Base-by-base conservation (phyloP, 2,797 vertebrate genomes). In the Myotis findleyi region DNA sequence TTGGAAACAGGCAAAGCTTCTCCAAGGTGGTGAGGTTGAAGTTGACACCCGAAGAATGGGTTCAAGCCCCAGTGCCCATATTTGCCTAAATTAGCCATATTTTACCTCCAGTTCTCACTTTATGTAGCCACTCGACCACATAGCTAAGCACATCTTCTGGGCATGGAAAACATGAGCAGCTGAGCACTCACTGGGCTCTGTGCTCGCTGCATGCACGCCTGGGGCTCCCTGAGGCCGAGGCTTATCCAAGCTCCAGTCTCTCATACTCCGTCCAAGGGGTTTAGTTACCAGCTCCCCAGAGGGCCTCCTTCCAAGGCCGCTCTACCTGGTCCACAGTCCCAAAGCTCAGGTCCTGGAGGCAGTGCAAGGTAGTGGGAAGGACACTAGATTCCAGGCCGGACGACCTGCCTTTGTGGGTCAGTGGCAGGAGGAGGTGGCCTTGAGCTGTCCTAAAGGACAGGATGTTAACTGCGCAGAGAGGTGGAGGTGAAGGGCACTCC, bases 121-220 rank as follows among this genome's bases (percentile, higher is more conserved):
- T 6, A 0, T 47, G 13, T 18, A 47, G 33, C 0, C 7, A 41
- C 23, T 81, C 30, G 36, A 0, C 30, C 55, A 21, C 18, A 7
- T 21, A 62, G n/a, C 64, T 55, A 18, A 86, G 64, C 33, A 9
- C 6, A 4, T 53, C 51, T 33, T 75, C 51, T 18, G 44, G 20
- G 12, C 5, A 2, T 0, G 11, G 36, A n/a, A 20, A 3, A 2
- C 49, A 20, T 0, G 5, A 18, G 2, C 57, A 62, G 23, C 64
- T 11, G 16, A 71, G 16, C 4, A 3, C 23, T 38, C 3, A 0
- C 55, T 44, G 1, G 12, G 13, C 13, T 36, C 5, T 36, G 23
- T 0, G 3, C 3, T 4, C 1, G 2, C 3, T 5, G 14, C 57
- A 5, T 0, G 1, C 47, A 51, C 1, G 0, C 49, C 66, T 25